Evolutionary conservation across 1,140 invertebrate genomes (phyloP).

Genomic region (Andrena cerasifolii): DNA sequence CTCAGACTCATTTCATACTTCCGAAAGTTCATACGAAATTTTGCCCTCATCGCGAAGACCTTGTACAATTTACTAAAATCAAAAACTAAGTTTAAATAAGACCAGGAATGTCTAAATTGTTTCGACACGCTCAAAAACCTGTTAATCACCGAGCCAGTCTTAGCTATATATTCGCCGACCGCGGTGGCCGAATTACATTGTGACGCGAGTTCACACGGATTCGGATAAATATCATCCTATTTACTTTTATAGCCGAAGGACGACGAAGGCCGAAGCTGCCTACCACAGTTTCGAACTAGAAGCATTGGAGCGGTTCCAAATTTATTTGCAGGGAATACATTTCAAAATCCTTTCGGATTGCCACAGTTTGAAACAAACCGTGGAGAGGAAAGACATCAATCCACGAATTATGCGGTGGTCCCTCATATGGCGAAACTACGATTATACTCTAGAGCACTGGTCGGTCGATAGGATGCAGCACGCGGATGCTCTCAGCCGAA

Average conservation of each 20-base stretch:
- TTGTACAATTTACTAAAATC: slow-evolving; percentile 4
- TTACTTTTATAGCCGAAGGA: not conserved
- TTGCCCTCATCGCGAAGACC: not conserved
- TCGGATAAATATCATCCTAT: slow-evolving; percentile 1
- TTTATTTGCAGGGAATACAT: slow-evolving; percentile 40
- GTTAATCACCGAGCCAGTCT: not conserved
- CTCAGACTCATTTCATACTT: not conserved
- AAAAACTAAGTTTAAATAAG: not conserved
- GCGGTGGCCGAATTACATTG: not conserved
- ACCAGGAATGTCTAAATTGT: not conserved
- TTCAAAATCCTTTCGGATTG: slow-evolving; percentile 46
- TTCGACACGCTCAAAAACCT: not conserved
- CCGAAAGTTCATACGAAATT: slow-evolving; percentile 1
- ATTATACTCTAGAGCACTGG: not conserved
- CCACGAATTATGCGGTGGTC: too few species aligned
- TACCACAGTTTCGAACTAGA: slow-evolving; percentile 3
- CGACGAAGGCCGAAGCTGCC: not conserved
- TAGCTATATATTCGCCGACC: not conserved
- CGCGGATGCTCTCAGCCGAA: not conserved
- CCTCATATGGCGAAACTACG: not conserved
- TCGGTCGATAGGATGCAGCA: not conserved
- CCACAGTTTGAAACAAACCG: not conserved
- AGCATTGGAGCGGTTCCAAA: not conserved
- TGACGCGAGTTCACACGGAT: not conserved
- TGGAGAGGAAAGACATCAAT: not conserved